phyloP scores from a whole-genome alignment of 2,888 invertebrate genomes.

The Chymomyza amoena region DNA sequence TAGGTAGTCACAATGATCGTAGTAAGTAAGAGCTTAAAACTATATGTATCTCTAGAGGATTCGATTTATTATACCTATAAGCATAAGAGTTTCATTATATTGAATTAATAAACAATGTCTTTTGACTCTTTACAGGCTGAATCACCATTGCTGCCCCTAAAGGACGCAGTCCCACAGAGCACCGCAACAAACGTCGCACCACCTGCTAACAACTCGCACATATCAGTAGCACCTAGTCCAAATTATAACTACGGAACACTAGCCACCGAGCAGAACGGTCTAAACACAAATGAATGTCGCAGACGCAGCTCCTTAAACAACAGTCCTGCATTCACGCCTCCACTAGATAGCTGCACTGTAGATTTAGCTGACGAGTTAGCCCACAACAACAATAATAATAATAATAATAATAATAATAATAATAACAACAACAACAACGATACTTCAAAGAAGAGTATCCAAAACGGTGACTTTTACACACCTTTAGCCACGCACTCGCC shows the following conservation, averaged over 20 bases:
- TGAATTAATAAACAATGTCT: no score
- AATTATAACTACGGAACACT: constrained; percentile 25
- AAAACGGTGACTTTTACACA: constrained; percentile 42
- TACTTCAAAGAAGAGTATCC: constrained; percentile 25
- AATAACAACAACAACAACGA: constrained; percentile 24
- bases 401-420: constrained; percentile 22
- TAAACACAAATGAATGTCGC: constrained; percentile 43
- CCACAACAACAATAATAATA: constrained; percentile 32
- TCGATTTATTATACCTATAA: no score
- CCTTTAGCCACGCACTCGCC: constrained; percentile 35
- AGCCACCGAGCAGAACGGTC: constrained; percentile 10
- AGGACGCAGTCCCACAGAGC: constrained; percentile 52
- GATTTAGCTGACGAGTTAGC: constrained; percentile 19
- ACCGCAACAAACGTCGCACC: constrained; percentile 25
- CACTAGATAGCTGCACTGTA: constrained; percentile 17
- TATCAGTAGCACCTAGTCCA: constrained; percentile 55
- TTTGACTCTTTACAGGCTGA: constrained; percentile 64
- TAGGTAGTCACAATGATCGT: no score
- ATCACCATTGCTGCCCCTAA: constrained; percentile 73
- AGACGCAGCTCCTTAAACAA: constrained; percentile 62
- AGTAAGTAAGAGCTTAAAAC: no score
- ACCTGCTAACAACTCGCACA: constrained; percentile 50
- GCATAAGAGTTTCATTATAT: no score
- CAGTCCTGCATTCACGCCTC: constrained; percentile 18
- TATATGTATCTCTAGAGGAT: no score